phyloP scores from a whole-genome alignment of 2,888 invertebrate genomes.

The Mechanitis messenoides region DNA sequence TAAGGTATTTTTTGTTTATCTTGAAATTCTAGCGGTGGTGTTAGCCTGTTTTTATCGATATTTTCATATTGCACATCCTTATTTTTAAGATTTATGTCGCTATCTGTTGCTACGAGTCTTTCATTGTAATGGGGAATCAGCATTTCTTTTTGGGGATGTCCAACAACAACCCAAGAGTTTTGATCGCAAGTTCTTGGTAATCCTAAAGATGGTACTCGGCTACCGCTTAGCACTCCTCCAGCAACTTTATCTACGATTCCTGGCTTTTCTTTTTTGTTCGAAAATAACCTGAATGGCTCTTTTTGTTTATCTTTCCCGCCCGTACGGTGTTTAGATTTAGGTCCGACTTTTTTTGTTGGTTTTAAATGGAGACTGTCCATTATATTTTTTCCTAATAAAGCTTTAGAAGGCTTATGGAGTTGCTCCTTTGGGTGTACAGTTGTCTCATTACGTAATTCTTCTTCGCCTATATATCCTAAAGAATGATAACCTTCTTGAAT shows the following conservation, averaged over 20 bases:
- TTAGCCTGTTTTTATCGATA: constrained; percentile 51
- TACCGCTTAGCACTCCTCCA: constrained; percentile 59
- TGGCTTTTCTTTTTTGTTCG: constrained; percentile 60
- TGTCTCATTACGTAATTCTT: constrained; percentile 42
- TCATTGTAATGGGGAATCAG: constrained; percentile 67
- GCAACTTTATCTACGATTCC: constrained; percentile 50
- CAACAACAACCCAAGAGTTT: constrained; percentile 66
- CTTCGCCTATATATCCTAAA: constrained; percentile 67
- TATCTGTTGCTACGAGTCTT: constrained; percentile 53
- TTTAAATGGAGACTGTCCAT: constrained; percentile 70
- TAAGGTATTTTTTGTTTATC: constrained; percentile 60
- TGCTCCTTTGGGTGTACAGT: constrained; percentile 42
- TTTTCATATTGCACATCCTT: constrained; percentile 46
- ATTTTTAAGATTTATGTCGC: constrained; percentile 41
- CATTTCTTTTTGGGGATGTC: constrained; percentile 60
- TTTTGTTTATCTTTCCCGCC: constrained; percentile 55
- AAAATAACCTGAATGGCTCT: constrained; percentile 62
- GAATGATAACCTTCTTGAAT: constrained; percentile 71
- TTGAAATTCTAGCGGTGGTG: constrained; percentile 70
- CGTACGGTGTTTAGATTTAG: constrained; percentile 66
- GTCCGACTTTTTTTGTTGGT: constrained; percentile 65
- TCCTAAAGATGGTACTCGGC: constrained; percentile 65
- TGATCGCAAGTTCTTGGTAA: constrained; percentile 60
- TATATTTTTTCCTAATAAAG: constrained; percentile 66
- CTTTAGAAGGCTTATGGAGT: constrained; percentile 63